phyloP scores from a whole-genome alignment of 2,888 invertebrate genomes.

The Euplagia quadripunctaria region DNA sequence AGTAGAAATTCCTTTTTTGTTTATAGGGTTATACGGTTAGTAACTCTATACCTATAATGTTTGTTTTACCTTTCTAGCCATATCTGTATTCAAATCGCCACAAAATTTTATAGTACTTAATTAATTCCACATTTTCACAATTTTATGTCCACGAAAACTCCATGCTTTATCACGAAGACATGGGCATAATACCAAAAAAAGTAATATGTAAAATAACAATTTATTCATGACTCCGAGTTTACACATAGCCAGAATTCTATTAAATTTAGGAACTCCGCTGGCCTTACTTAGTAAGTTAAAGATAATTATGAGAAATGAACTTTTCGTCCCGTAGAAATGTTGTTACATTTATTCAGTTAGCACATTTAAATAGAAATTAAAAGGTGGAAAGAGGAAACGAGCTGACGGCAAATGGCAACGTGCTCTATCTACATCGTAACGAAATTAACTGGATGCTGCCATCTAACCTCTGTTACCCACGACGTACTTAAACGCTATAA shows the following conservation, averaged over 20 bases:
- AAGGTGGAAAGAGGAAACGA: constrained; percentile 72
- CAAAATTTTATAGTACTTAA: no score
- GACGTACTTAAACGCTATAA: constrained; percentile 62
- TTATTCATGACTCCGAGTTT: constrained; percentile 14
- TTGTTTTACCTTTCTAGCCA: no score
- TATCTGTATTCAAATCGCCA: no score
- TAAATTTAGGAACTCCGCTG: constrained; percentile 19
- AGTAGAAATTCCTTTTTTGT: no score
- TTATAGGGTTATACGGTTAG: no score
- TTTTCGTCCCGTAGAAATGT: constrained; percentile 39
- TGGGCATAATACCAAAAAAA: neutral
- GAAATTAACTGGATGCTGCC: constrained; percentile 76
- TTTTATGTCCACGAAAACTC: neutral
- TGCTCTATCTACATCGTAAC: constrained; percentile 81
- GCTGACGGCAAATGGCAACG: constrained; percentile 69
- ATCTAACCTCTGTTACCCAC: constrained; percentile 62
- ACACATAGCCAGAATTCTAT: constrained; percentile 13
- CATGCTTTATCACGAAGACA: neutral
- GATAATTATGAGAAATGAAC: constrained; percentile 37
- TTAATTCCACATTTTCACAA: no score
- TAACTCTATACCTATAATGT: no score
- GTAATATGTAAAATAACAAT: constrained; percentile 5
- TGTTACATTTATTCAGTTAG: constrained; percentile 63
- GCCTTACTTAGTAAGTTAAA: constrained; percentile 25
- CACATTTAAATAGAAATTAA: constrained; percentile 74